Conservation (phyloP, 2,888 invertebrate genomes). For the Myathropa florea region DNA sequence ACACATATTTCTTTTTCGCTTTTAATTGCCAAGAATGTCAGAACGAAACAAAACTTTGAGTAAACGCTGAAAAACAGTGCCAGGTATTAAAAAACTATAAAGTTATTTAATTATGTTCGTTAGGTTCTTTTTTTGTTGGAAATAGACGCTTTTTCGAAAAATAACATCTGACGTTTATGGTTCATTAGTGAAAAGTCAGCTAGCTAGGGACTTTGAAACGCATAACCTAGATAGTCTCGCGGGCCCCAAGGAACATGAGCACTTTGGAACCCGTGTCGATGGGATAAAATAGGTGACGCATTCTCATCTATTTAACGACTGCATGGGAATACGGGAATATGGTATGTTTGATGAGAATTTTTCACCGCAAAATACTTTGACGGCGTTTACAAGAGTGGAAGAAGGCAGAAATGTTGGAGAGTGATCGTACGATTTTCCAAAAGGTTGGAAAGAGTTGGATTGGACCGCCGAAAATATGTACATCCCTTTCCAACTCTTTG, state of each 20-base stretch:
- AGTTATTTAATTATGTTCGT: constrained; percentile 31
- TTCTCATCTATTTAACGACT: neutral
- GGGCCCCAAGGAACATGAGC: neutral
- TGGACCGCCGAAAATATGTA: too few species aligned
- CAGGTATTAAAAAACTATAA: constrained; percentile 45
- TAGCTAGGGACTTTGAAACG: neutral
- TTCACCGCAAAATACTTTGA: neutral
- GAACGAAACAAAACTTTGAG: neutral
- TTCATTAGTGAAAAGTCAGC: constrained; percentile 2
- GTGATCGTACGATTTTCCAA: too few species aligned
- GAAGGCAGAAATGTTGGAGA: too few species aligned
- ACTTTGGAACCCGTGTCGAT: neutral
- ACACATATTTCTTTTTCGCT: neutral
- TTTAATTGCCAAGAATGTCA: neutral
- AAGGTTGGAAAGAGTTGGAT: too few species aligned
- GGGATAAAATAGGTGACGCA: neutral
- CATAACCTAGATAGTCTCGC: neutral
- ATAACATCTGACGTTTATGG: constrained; percentile 17
- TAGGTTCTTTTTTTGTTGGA: neutral
- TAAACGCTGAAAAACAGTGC: neutral
- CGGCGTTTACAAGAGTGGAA: too few species aligned
- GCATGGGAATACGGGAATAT: neutral
- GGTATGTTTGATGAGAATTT: neutral
- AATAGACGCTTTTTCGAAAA: neutral
- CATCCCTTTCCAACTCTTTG: too few species aligned